Evolutionary conservation across 2,113 vertebrate genomes (phyloP), one percentile per base, ranked within the genome.

Genomic region (Pampusana beccarii): DNA sequence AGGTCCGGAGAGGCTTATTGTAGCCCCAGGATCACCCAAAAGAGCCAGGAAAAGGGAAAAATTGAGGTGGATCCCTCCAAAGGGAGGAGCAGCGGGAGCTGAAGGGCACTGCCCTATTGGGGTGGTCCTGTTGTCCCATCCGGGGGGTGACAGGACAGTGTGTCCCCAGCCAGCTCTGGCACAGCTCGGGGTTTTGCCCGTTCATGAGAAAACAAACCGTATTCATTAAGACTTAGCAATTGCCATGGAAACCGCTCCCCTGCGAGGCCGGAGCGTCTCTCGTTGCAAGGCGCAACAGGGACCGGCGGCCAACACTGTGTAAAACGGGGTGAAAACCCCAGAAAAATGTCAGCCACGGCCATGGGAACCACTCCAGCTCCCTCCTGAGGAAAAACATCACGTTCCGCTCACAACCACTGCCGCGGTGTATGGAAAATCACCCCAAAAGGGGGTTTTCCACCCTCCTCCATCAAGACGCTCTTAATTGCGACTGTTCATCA

Each of bases 361-460:
- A 6, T 0, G 6, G 4, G 24, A 74, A 34, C 17, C n/a, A 15
- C 36, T 9, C 12, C 6, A 48, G 51, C 40, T 69, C 38, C 54
- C 16, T 13, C 9, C 38, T 16, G 42, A 44, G 42, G 42, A 17
- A 44, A 44, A 44, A 44, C 42, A 17, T 44, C 42, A 44, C 16
- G 16, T 44, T 44, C 16, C 42, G 16, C 7, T 44, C 31, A 7
- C 10, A 3, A 31, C 23, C 38, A 9, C 44, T 18, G 20, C 34
- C 3, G 2, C 3, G 5, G 10, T 5, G 9, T 5, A n/a, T 0
- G 1, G 50, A 17, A 72, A 29, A 29, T 4, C 19, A 26, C 9
- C 28, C 72, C 16, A 17, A 34, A 8, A 23, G 31, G 66, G 48
- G 12, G 48, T 56, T 56, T 54, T 24, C 25, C 56, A 51, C 4